These are phyloP conservation scores for Caenorhabditis remanei DNA, from an alignment of 1,140 invertebrate genomes.

Conservation along the genomic window DNA sequence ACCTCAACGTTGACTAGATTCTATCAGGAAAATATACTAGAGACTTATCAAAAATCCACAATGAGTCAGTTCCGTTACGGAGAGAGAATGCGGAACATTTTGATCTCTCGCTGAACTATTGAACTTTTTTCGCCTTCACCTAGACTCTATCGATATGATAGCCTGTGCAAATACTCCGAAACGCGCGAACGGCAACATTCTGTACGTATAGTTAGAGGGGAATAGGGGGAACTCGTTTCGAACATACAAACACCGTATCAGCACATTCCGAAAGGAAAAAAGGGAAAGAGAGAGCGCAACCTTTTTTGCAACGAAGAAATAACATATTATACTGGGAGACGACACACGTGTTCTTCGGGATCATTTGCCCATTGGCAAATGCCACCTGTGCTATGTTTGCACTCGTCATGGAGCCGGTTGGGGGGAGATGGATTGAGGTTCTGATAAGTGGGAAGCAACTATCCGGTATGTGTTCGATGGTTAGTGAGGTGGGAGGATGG, in stretches of 20 bases:
- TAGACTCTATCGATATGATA: conserved; percentile 9
- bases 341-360: conserved; percentile 40
- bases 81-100: not conserved
- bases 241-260: conserved; percentile 30
- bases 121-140: not conserved
- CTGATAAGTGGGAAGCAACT: conserved; percentile 46
- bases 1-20: too few relatives aligned
- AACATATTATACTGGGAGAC: conserved; percentile 13
- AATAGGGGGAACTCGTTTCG: not conserved
- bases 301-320: conserved; percentile 29
- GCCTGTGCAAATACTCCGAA: not conserved
- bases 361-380: conserved; percentile 9
- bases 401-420: conserved; percentile 45
- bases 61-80: not conserved
- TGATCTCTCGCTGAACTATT: not conserved
- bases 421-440: not conserved
- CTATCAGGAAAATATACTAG: not conserved
- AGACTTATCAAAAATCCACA: too few relatives aligned
- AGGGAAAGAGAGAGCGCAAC: not conserved
- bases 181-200: conserved; percentile 8
- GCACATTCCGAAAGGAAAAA: not conserved
- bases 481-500: not conserved
- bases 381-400: conserved; percentile 39
- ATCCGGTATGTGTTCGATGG: conserved; percentile 43
- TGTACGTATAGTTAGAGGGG: conserved; percentile 13